Base-by-base conservation (phyloP, 23 tunicate species). In the Styela clava region DNA sequence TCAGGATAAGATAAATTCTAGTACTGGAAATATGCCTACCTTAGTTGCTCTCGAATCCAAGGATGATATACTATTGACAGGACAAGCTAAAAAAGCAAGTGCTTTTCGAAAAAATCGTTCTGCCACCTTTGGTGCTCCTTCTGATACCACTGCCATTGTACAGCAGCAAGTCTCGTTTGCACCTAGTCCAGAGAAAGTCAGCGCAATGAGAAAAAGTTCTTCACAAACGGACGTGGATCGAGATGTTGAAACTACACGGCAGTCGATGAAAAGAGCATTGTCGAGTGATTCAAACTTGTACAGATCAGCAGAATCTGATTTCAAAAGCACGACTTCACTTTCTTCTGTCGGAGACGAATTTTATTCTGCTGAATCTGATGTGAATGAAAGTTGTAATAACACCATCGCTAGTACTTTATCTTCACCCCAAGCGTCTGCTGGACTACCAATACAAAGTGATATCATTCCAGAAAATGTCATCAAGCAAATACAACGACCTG, bases 341-440 rank as follows among this genome's bases (percentile, higher is more conserved):
- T 33, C 74, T 77, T 76, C 81, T 25, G 56, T 12, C 12, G 56
- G 56, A 44, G 71, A 82, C 16, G 98, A 88, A 3, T 74, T 70
- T 25, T 93, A 80, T 69, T 93, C 98, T 9, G 98, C 98, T 1
- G 98, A 93, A 32, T 93, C 98, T 28, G 98, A 93, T 73, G 36
- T 93, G 0, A 88, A 93, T 31, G 84, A 35, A 76, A 27, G 25
- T 33, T 26, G 16, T 1, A 2, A 23, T 0, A 56, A 1, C 24
- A 25, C 23, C 0, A 67, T 29, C 71, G 56, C 56, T 12, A 44
- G 56, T 12, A 12, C 7, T 44, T 44, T 44, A 44, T 44, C 56
- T 44, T 44, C 9, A 5, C 30, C 71, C 30, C 23, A 22, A 22
- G 22, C 16, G 0, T 67, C 71, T 67, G 31, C 71, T 12, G 71